phyloP scores from a whole-genome alignment of 2,888 invertebrate genomes.

The Drosophila kuntzei region DNA sequence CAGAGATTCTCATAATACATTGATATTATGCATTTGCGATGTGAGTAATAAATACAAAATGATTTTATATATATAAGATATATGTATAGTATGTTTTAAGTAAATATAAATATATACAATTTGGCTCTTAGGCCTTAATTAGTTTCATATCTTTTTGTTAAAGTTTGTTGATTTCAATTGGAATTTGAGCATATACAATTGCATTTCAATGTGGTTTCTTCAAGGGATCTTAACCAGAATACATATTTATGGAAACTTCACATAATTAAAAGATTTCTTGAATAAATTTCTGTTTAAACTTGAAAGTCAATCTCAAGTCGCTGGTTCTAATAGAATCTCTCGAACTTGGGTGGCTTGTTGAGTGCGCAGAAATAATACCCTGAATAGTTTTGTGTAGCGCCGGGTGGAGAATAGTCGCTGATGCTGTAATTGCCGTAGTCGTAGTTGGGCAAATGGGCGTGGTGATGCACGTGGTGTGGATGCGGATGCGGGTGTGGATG shows the following conservation, averaged over 20 bases:
- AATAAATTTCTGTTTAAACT: too few species aligned
- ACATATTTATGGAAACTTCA: too few species aligned
- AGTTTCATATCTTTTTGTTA: conserved; percentile 14
- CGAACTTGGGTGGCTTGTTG: conserved; percentile 84
- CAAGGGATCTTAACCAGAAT: too few species aligned
- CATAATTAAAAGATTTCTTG: too few species aligned
- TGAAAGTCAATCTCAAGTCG: conserved; percentile 5
- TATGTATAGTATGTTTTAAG: conserved; percentile 1
- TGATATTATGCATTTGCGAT: conserved; percentile 32
- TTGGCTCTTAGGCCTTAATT: conserved; percentile 44
- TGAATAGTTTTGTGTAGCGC: conserved; percentile 85
- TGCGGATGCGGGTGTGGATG: conserved; percentile 62
- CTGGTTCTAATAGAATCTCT: conserved; percentile 80
- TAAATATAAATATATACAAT: conserved; percentile 60
- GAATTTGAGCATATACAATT: conserved; percentile 74
- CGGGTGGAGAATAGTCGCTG: conserved; percentile 84
- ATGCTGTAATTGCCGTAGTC: conserved; percentile 83
- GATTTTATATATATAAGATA: conserved; percentile 26
- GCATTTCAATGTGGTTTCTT: conserved; percentile 42
- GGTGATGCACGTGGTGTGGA: conserved; percentile 59
- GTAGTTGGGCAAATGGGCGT: conserved; percentile 71
- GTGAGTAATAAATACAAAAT: conserved; percentile 71
- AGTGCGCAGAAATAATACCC: conserved; percentile 85
- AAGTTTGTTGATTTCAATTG: conserved; percentile 46
- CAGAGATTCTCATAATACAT: conserved; percentile 43